These are phyloP conservation scores for Alexandromys fortis DNA, from an alignment of 2,113 vertebrate species.

Conservation along the genomic window DNA sequence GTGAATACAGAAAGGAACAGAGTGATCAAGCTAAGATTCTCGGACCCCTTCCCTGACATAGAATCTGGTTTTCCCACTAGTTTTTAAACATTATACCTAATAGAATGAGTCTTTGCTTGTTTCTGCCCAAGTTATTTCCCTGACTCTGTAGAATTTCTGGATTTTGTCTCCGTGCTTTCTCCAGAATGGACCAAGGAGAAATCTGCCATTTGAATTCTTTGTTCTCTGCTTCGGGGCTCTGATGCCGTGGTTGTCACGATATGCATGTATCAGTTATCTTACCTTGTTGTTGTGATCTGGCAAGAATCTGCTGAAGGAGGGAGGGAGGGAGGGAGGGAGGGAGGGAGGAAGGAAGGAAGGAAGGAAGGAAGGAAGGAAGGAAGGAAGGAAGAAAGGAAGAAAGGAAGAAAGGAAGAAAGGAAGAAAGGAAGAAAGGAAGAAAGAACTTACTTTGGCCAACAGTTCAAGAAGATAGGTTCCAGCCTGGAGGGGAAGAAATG, in stretches of 20 bases:
- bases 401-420: neutral
- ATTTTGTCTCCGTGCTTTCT: conserved; percentile 2
- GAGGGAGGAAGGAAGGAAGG: too few species aligned
- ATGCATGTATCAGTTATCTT: neutral
- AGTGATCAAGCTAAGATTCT: neutral
- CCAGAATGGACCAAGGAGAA: neutral
- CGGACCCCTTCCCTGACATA: neutral
- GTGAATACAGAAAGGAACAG: neutral
- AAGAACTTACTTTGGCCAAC: neutral
- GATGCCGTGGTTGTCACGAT: conserved; percentile 42
- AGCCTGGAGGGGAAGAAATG: too few species aligned
- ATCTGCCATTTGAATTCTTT: conserved; percentile 61
- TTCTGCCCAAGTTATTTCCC: conserved; percentile 48
- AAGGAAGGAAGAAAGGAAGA: neutral
- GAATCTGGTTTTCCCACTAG: neutral
- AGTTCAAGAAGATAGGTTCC: neutral
- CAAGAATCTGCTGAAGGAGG: neutral
- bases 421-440: neutral
- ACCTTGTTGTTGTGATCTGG: neutral
- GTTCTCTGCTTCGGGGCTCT: conserved; percentile 38
- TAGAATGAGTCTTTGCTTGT: conserved; percentile 34
- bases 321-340: too few species aligned
- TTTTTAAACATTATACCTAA: neutral
- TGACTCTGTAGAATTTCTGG: conserved; percentile 72
- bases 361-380: neutral